phyloP scores from a whole-genome alignment of 2,113 vertebrate genomes.

The Fulmarus glacialis region DNA sequence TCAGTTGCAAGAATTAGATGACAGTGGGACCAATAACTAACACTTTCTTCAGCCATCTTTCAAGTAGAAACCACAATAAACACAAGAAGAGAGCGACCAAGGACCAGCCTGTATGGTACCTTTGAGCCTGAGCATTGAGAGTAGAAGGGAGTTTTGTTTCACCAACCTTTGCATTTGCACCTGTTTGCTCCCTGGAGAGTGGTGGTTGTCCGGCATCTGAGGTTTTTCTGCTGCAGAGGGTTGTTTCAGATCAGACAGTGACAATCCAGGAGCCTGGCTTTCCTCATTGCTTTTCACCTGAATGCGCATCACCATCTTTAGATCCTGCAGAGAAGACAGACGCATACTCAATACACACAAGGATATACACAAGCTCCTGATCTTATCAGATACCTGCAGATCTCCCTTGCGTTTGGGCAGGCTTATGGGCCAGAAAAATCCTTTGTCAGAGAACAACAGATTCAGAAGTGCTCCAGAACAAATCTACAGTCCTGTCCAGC shows the following conservation, averaged over 20 bases:
- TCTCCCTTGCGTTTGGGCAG: neutral
- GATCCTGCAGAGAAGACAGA: neutral
- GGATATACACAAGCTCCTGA: neutral
- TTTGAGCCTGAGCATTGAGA: rapidly evolving
- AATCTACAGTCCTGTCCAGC: neutral
- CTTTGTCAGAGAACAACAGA: neutral
- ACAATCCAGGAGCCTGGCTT: neutral
- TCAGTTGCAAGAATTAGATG: neutral
- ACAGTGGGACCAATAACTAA: neutral
- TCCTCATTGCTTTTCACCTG: constrained; percentile 8
- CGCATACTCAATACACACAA: rapidly evolving
- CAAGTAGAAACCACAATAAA: neutral
- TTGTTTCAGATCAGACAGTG: neutral
- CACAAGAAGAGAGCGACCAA: neutral
- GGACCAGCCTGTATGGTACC: rapidly evolving
- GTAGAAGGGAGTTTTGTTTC: neutral
- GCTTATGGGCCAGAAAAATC: neutral
- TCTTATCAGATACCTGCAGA: neutral
- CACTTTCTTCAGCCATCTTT: neutral
- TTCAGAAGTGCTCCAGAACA: neutral
- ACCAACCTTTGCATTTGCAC: constrained; percentile 32
- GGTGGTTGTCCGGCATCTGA: neutral
- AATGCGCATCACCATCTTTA: constrained; percentile 11
- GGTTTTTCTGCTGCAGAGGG: neutral
- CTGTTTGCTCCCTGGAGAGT: neutral